A percentile compares a stretch with the other conserved stretches of the same genome.
Evolutionary conservation across 1,140 invertebrate species (phyloP).

Genomic region (Pogonomyrmex californicus): DNA sequence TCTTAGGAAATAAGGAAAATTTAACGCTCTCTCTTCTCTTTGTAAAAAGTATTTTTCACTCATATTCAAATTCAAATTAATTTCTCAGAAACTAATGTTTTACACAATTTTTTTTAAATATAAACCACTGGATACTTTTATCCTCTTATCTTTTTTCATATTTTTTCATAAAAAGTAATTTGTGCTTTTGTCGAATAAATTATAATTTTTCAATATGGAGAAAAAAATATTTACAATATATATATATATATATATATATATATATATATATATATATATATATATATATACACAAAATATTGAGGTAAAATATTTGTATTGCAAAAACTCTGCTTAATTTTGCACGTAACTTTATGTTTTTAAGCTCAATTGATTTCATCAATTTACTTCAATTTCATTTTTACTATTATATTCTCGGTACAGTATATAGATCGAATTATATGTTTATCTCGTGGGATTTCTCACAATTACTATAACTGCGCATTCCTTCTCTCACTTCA

Average conservation of each 20-base stretch:
- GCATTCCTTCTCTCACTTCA: slow-evolving; percentile 4
- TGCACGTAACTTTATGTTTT: not conserved
- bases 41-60: not conserved
- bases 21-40: too few relatives aligned
- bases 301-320: not conserved
- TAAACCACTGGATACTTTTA: not conserved
- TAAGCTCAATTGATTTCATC: not conserved
- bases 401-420: not conserved
- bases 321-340: not conserved
- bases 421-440: slow-evolving; percentile 6
- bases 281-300: not conserved
- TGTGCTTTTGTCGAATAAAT: slow-evolving; percentile 1
- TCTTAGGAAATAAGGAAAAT: not conserved
- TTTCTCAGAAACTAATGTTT: slow-evolving; percentile 8
- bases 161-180: slow-evolving; percentile 2
- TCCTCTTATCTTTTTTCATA: not conserved
- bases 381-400: not conserved
- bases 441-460: slow-evolving; percentile 3
- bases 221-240: too few relatives aligned
- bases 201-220: not conserved
- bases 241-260: too few relatives aligned
- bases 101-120: not conserved
- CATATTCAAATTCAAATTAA: not conserved
- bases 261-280: too few relatives aligned
- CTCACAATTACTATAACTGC: slow-evolving; percentile 6